Evolutionary conservation across 1,140 invertebrate genomes (phyloP), one percentile per base, ranked within the genome.

Genomic region (Philopotamus ludificatus): DNA sequence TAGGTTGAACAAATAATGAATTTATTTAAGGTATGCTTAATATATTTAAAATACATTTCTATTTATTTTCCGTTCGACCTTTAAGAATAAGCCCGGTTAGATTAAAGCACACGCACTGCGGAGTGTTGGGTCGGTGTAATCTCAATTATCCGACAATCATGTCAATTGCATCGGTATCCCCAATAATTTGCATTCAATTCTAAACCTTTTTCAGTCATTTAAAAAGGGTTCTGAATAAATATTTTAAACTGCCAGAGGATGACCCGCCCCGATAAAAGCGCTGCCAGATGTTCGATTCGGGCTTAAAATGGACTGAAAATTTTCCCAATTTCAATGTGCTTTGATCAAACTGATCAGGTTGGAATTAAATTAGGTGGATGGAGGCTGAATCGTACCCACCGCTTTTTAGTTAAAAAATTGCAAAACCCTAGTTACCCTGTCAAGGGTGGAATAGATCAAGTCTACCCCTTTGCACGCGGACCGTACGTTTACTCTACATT

Each of bases 291-390:
- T 50, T 34, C 4, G 12, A 12, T 50, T 50, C 47, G 18, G 12
- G 3, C 47, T 21, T 20, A 28, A 57, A 57, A 57, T 57, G 34
- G 34, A 42, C 26, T 42, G 21, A 57, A 57, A 57, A 42, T 57
- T 57, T 57, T 39, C 1, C 2, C 54, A n/a, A 18, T 55, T 26
- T 50, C 15, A 8, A 16, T 16, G 7, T 20, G 10, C 22, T 21
- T 12, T 18, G 54, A 10, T 22, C 34, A 42, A 57, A 57, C 34
- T 39, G 54, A 57, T 57, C 54, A 57, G 54, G 34, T 21, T 16
- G 34, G 39, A 57, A 57, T 57, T 57, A 57, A 57, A 57, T 57
- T 57, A 57, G 54, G 34, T 28, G 39, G 34, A 57, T 42, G 34
- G 54, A 23, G 34, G 54, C 20, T 39, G 42, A 57, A 57, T 57